Base-by-base conservation (phyloP, 2,888 invertebrate species). In the Pasiphila rectangulata region DNA sequence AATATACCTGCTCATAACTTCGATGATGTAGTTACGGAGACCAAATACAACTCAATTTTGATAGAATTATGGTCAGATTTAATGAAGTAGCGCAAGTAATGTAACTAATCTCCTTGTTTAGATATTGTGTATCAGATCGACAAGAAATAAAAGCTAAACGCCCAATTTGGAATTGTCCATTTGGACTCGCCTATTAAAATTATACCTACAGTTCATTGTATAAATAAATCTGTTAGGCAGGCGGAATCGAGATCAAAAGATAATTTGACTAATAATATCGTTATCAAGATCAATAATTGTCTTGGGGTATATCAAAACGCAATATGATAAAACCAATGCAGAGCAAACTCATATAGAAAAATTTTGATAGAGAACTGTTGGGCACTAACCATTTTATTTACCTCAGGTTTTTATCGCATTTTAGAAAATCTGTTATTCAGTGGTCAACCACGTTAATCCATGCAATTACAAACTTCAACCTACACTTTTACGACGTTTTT, bases 111-210 rank as follows among this genome's bases (percentile, higher is more conserved):
- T 12, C 49, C 40, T 12, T 40, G 35, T 49, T 40, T 40, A 49
- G 49, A 40, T 12, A 1, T 10, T 1, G 7, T 40, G 39, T 44
- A 36, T 40, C 29, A 40, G 44, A 44, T 36, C 36, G 36, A 49
- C 36, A 44, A 23, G 21, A 12, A 30, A 36, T 43, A 39, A 24
- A 43, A 35, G 12, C 16, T 25, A 16, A 37, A 34, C 32, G 17
- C 38, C 47, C 43, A 48, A 43, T 38, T 48, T 43, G 38, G 43
- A 17, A 30, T 13, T n/a, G n/a, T n/a, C n/a, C n/a, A n/a, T n/a
- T n/a, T n/a, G n/a, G n/a, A 17, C n/a, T 16, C 7, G 1, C 17
- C 10, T 9, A 2, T 5, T 15, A 39, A 39, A 36, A 38, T n/a
- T n/a, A 36, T 1, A 25, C 38, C 6, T 10, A 27, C 12, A 17